A percentile compares a stretch with the other conserved stretches of the same genome.
These are phyloP conservation scores for Schizotus pectinicornis DNA, from an alignment of 2,888 invertebrate genomes.

Conservation along the genomic window DNA sequence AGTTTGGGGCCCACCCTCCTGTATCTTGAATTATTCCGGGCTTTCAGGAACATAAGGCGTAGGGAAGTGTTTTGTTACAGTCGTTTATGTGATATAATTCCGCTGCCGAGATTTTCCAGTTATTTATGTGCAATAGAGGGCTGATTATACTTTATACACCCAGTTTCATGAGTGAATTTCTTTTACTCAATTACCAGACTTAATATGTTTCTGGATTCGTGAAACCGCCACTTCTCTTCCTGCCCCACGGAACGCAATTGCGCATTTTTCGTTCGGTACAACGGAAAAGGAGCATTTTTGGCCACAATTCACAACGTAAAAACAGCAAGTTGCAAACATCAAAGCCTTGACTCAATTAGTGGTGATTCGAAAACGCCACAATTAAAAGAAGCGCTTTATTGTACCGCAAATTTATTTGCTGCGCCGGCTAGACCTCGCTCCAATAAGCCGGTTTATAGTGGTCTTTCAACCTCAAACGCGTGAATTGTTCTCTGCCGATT, in stretches of 20 bases:
- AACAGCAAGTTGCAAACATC: no score
- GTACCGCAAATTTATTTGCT: no score
- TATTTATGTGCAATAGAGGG: constrained; percentile 50
- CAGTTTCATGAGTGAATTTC: constrained; percentile 38
- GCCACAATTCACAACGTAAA: background rate
- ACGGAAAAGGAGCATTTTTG: background rate
- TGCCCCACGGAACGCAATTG: constrained; percentile 1
- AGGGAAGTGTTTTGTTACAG: constrained; percentile 48
- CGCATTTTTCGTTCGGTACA: constrained; percentile 5
- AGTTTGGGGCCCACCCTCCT: constrained; percentile 37
- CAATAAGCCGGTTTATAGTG: constrained; percentile 9
- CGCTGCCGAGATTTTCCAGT: constrained; percentile 46
- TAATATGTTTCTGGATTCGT: constrained; percentile 11
- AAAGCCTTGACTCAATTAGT: no score
- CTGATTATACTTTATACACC: constrained; percentile 47
- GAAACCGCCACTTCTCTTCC: constrained; percentile 2
- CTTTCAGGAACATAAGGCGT: constrained; percentile 49
- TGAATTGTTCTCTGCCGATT: constrained; percentile 14
- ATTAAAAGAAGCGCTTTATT: no score
- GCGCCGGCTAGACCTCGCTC: no score
- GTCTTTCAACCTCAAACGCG: constrained; percentile 2
- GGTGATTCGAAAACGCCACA: no score
- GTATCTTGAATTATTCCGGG: constrained; percentile 47
- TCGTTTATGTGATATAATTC: constrained; percentile 50
- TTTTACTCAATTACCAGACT: constrained; percentile 35